phyloP scores from a whole-genome alignment of 2,888 invertebrate genomes.

The Catonia carolina region DNA sequence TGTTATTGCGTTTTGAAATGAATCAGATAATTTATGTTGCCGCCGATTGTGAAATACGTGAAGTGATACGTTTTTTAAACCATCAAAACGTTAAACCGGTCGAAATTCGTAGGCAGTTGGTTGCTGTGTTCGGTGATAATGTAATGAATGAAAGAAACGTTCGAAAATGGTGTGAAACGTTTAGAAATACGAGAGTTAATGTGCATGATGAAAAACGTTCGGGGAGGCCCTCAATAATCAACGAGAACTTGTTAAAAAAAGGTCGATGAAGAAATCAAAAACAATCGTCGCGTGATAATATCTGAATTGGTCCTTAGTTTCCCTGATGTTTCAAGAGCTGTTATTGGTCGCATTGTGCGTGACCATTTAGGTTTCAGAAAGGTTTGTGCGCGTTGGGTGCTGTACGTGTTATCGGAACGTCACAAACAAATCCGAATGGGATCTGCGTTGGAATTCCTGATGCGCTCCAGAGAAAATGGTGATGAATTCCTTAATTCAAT shows the following conservation, averaged over 20 bases:
- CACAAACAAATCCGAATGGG: background rate
- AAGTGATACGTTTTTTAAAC: background rate
- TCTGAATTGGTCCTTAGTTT: background rate
- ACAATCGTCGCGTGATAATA: background rate
- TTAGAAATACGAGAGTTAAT: background rate
- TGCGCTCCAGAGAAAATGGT: background rate
- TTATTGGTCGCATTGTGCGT: background rate
- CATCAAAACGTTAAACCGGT: constrained; percentile 1
- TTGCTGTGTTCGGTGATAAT: background rate
- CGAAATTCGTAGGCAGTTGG: background rate
- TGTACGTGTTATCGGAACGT: background rate
- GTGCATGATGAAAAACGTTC: background rate
- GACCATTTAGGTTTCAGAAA: constrained; percentile 1
- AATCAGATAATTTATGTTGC: background rate
- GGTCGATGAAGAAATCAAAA: background rate
- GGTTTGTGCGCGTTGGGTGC: constrained; percentile 1
- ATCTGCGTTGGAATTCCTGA: background rate
- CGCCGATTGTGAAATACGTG: background rate
- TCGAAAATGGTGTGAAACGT: background rate
- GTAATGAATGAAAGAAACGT: background rate
- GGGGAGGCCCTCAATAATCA: constrained; percentile 1
- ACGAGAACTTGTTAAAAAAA: background rate
- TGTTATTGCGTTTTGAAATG: background rate
- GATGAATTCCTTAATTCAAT: background rate
- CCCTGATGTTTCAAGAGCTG: background rate